Evolutionary conservation across 1,140 invertebrate species (phyloP).

Genomic region (Palaemon carinicauda): DNA sequence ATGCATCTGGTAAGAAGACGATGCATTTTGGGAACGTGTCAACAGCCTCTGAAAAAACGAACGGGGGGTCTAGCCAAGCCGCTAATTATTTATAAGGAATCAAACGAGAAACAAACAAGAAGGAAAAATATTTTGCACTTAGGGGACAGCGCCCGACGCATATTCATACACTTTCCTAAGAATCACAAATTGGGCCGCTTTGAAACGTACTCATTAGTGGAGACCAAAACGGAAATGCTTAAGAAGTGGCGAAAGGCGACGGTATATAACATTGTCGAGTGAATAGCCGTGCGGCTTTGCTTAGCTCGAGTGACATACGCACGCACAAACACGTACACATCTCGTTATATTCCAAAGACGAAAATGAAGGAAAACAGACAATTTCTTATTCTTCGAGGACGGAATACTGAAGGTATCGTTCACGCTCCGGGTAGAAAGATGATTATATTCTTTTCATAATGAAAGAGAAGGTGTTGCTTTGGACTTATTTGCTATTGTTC

Average conservation of each 20-base stretch:
- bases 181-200: constrained; percentile 43
- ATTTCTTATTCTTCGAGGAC: too few relatives aligned
- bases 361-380: too few relatives aligned
- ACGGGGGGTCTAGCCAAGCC: constrained; percentile 7
- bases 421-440: too few relatives aligned
- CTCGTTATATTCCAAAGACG: background rate
- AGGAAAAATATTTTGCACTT: constrained; percentile 50
- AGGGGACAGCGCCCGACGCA: constrained; percentile 36
- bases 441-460: too few relatives aligned
- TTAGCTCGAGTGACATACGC: background rate
- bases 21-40: background rate
- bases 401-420: too few relatives aligned
- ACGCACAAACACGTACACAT: background rate
- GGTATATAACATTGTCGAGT: background rate
- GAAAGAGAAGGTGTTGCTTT: too few relatives aligned
- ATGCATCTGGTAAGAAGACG: background rate
- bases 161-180: constrained; percentile 44
- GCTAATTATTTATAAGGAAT: constrained; percentile 49
- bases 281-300: background rate
- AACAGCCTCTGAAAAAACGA: too few relatives aligned
- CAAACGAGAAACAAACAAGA: constrained; percentile 51
- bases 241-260: background rate
- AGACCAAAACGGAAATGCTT: background rate
- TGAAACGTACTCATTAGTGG: constrained; percentile 38
- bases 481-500: too few relatives aligned